These are phyloP conservation scores for Streptopelia turtur DNA, from an alignment of 2,797 vertebrate species.

Conservation along the genomic window DNA sequence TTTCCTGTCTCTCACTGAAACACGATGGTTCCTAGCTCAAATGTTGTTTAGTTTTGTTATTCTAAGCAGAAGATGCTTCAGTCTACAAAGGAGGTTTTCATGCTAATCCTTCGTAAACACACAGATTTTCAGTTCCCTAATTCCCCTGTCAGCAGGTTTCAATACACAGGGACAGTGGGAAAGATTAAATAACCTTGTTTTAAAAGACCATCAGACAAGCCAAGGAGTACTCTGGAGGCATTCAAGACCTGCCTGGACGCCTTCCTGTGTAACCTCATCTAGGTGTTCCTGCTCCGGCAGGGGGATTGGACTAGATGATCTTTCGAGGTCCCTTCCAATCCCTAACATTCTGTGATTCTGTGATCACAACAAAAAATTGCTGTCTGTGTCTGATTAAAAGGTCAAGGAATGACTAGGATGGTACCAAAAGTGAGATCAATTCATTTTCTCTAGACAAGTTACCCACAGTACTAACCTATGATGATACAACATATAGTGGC, in stretches of 20 bases:
- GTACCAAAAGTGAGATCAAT: background rate
- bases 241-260: too few species aligned
- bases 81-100: background rate
- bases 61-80: background rate
- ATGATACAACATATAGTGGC: background rate
- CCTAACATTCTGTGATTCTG: slow-evolving; percentile 42
- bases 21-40: background rate
- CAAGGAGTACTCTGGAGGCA: background rate
- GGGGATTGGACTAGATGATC: too few species aligned
- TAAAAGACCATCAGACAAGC: background rate
- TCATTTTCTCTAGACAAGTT: background rate
- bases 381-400: background rate
- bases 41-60: background rate
- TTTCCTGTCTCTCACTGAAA: background rate
- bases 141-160: slow-evolving; percentile 27
- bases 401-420: fast-evolving
- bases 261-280: too few species aligned
- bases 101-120: slow-evolving; percentile 14
- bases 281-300: too few species aligned
- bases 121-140: background rate
- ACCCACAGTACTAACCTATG: background rate
- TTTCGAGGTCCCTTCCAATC: too few species aligned
- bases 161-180: background rate
- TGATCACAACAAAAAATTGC: background rate
- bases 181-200: background rate